phyloP scores from a whole-genome alignment of 2,888 invertebrate species.

The Eristalis arbustorum region DNA sequence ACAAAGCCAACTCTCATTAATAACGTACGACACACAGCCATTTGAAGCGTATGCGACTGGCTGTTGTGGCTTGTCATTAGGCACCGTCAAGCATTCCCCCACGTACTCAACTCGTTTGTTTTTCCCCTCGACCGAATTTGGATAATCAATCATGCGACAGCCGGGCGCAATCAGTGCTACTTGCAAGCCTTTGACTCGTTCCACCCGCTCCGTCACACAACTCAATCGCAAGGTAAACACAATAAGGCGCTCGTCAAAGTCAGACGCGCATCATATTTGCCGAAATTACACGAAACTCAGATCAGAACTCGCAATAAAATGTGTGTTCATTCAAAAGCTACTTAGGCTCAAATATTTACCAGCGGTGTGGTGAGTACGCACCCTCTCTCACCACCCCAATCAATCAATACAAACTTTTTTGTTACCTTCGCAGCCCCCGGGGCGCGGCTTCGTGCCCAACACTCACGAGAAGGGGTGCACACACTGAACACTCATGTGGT shows the following conservation, averaged over 20 bases:
- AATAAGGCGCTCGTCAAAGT: neutral
- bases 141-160: neutral
- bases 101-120: too few relatives aligned
- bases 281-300: conserved; percentile 23
- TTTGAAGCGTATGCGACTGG: too few relatives aligned
- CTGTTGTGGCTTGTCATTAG: too few relatives aligned
- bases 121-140: neutral
- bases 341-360: conserved; percentile 34
- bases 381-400: conserved; percentile 36
- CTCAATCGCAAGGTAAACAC: neutral
- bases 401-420: conserved; percentile 38
- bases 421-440: neutral
- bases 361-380: conserved; percentile 8
- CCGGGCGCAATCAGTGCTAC: neutral
- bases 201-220: neutral
- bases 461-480: neutral
- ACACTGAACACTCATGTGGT: neutral
- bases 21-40: too few relatives aligned
- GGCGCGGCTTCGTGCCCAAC: neutral
- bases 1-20: too few relatives aligned
- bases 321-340: conserved; percentile 25
- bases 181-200: neutral
- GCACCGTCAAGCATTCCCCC: too few relatives aligned
- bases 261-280: neutral
- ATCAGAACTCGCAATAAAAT: conserved; percentile 18